Evolutionary conservation across 2,888 invertebrate genomes (phyloP), one percentile per base, ranked within the genome.

Genomic region (Troglohyphantes excavatus): DNA sequence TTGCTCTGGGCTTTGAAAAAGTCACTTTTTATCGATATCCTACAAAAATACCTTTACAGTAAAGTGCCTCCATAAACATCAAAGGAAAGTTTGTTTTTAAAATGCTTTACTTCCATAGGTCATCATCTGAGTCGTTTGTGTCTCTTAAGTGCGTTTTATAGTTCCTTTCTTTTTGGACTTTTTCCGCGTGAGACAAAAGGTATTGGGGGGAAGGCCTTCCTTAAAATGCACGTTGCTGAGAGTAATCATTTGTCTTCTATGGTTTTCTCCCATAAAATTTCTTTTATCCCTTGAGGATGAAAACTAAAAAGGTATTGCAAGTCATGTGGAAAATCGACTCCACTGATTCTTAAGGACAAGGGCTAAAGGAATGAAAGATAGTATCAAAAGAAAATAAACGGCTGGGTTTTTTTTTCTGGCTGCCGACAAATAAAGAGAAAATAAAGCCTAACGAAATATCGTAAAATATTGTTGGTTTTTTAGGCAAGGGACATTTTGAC

Each of bases 271-370:
- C 33, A 78, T 86, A 61, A 78, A 86, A 76, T 76, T 78, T 23
- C 59, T 70, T 86, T 86, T 78, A 78, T 78, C 59, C 85, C 70
- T 68, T 21, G 85, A 76, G 85, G 29, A 76, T 17, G 39, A 43
- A 76, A 70, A 78, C 68, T 78, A 65, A 70, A 86, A 76, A 75
- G 68, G 75, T 75, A 84, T 84, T 75, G 75, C 67, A 29, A 76
- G 84, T 84, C 84, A 84, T 84, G 84, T 84, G 84, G 84, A 84
- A 84, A 84, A 84, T 84, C 84, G 84, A 84, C 84, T 84, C 84
- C 67, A 75, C 67, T 67, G 84, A 67, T 84, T 84, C 75, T 84
- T 84, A 83, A 63, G 63, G 63, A 21, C 59, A 82, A 19, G 43
- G 72, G 70, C 70, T 75, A 53, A 75, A 84, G 67, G 75, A 84